Percentiles rank a stretch among this genome's conserved stretches.
phyloP scores from a whole-genome alignment of 2,888 invertebrate genomes.

The Pardosa pseudoannulata region DNA sequence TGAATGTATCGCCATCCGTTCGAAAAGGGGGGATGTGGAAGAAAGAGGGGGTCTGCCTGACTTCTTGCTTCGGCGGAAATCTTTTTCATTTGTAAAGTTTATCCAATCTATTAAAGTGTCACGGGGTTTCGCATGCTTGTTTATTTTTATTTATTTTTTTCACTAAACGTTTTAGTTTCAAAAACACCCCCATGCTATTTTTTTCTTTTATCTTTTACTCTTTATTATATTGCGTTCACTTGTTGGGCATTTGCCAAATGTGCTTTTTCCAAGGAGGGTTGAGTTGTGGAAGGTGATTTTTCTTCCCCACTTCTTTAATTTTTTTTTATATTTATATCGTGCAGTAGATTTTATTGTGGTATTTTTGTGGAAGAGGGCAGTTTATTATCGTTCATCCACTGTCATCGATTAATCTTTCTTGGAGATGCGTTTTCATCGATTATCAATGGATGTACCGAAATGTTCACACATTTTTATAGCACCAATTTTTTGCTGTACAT shows the following conservation, averaged over 20 bases:
- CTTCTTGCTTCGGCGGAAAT: conserved; percentile 4
- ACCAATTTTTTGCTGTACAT: too few relatives aligned
- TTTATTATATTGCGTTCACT: not conserved
- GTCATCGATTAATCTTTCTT: too few relatives aligned
- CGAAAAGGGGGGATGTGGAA: too few relatives aligned
- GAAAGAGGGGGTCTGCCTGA: conserved; percentile 1
- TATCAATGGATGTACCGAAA: too few relatives aligned
- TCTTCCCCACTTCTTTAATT: not conserved
- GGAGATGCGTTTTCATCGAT: too few relatives aligned
- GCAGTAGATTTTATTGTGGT: conserved; percentile 30
- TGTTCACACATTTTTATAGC: too few relatives aligned
- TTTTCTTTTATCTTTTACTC: not conserved
- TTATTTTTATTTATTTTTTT: too few relatives aligned
- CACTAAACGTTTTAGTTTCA: conserved; percentile 23
- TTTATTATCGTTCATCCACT: too few relatives aligned
- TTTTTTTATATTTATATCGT: conserved; percentile 42
- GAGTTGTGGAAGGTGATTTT: not conserved
- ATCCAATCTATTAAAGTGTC: conserved; percentile 65
- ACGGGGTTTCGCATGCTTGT: too few relatives aligned
- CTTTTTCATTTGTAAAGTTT: conserved; percentile 45
- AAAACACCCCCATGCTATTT: too few relatives aligned
- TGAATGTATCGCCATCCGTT: not conserved
- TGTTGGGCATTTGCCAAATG: conserved; percentile 39
- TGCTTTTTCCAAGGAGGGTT: not conserved
- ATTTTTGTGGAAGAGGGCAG: too few relatives aligned